Percentiles rank a stretch among this genome's conserved stretches.
These are phyloP conservation scores for Dioctria rufipes DNA, from an alignment of 2,888 invertebrate genomes.

Conservation along the genomic window DNA sequence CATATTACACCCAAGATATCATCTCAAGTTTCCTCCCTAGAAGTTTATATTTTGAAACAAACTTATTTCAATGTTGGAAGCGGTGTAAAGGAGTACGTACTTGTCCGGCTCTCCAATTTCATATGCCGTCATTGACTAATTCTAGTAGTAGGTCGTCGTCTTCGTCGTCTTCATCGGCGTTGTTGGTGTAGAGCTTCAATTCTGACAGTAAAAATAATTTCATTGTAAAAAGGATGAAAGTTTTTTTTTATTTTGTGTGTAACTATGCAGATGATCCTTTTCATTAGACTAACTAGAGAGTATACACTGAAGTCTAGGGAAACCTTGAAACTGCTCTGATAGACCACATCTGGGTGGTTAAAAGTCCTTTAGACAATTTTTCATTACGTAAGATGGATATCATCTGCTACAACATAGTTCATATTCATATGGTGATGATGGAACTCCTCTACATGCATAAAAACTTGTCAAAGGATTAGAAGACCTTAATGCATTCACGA, in stretches of 20 bases:
- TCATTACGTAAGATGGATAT: conserved; percentile 6
- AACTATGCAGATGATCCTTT: background rate
- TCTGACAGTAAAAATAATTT: background rate
- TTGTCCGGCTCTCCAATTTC: no score
- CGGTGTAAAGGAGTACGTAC: background rate
- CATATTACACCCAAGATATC: conserved; percentile 15
- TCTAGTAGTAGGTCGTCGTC: no score
- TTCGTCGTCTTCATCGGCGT: no score
- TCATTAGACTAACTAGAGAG: no score
- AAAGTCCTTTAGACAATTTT: conserved; percentile 6
- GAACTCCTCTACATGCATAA: background rate
- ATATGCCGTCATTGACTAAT: no score
- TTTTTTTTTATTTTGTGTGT: background rate
- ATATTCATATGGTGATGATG: background rate
- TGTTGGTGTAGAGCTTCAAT: no score
- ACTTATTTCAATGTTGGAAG: background rate
- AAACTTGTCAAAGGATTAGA: background rate
- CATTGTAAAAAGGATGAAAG: background rate
- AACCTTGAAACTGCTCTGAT: background rate
- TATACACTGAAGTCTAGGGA: background rate
- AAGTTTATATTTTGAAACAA: background rate
- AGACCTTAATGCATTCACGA: background rate
- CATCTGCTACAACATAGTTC: background rate
- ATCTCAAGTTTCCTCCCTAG: conserved; percentile 6
- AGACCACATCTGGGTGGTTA: background rate